Percentiles rank a stretch among this genome's conserved stretches.
Conservation (phyloP, 1,140 invertebrate species). For the Globodera rostochiensis region DNA sequence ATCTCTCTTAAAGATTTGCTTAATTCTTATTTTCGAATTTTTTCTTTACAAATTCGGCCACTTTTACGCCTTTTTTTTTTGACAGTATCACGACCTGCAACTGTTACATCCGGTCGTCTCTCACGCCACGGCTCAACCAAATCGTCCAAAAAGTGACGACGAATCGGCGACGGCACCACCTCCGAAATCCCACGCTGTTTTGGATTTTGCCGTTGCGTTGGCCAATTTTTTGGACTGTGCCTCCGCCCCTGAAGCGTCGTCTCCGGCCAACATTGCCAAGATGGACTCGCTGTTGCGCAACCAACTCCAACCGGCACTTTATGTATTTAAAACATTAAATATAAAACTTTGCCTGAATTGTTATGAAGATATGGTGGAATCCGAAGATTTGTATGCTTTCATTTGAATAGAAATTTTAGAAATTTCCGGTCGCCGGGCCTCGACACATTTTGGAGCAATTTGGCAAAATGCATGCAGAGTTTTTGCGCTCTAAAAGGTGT, state of each 20-base stretch:
- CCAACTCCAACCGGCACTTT: not conserved
- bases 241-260: not conserved
- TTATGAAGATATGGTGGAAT: too few species aligned
- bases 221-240: not conserved
- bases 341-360: not conserved
- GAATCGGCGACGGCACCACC: not conserved
- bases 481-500: not conserved
- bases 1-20: too few species aligned
- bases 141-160: not conserved
- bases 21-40: too few species aligned
- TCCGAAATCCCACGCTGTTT: not conserved
- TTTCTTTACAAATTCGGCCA: too few species aligned
- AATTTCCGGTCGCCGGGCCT: not conserved
- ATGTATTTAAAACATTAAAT: not conserved
- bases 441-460: slow-evolving; percentile 2
- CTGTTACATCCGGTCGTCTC: not conserved
- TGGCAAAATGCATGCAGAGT: not conserved
- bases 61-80: not conserved
- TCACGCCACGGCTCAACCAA: not conserved
- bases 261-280: not conserved
- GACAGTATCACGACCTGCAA: not conserved
- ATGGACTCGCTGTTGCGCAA: not conserved
- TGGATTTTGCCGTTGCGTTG: not conserved
- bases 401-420: not conserved
- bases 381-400: too few species aligned